Evolutionary conservation across 1,140 invertebrate species (phyloP).

Genomic region (Thaumetopoea pityocampa): DNA sequence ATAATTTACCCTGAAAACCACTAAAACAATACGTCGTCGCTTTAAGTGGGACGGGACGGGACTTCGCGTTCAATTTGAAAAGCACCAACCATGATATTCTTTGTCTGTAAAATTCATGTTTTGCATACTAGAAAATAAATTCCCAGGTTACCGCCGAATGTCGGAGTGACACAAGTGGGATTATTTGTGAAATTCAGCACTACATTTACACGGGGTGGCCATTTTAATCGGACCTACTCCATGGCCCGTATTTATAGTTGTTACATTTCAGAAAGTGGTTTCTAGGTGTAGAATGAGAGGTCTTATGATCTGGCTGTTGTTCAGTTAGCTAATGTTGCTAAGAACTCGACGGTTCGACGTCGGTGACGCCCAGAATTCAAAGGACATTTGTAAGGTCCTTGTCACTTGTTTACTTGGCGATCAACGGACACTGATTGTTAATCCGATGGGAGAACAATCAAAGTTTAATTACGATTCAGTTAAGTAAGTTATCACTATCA

Average conservation of each 20-base stretch:
- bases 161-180: constrained; percentile 30
- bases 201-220: constrained; percentile 28
- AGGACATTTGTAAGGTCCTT: constrained; percentile 9
- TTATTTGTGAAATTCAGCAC: constrained; percentile 42
- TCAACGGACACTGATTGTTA: too few species aligned
- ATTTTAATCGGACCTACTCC: constrained; percentile 11
- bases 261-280: neutral
- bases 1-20: constrained; percentile 22
- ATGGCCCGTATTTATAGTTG: neutral
- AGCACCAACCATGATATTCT: constrained; percentile 6
- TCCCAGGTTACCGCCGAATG: constrained; percentile 22
- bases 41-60: constrained; percentile 15
- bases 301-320: constrained; percentile 23
- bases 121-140: constrained; percentile 30
- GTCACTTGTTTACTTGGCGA: constrained; percentile 12
- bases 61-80: constrained; percentile 23
- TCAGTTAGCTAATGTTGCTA: constrained; percentile 25
- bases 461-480: too few species aligned
- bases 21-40: constrained; percentile 18
- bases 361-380: constrained; percentile 18
- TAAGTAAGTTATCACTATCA: too few species aligned
- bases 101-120: constrained; percentile 21
- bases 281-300: constrained; percentile 5
- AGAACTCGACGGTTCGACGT: constrained; percentile 26
- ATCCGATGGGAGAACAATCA: too few species aligned